Evolutionary conservation across 2,113 vertebrate genomes (phyloP).

Genomic region (Melanocharis versteri): DNA sequence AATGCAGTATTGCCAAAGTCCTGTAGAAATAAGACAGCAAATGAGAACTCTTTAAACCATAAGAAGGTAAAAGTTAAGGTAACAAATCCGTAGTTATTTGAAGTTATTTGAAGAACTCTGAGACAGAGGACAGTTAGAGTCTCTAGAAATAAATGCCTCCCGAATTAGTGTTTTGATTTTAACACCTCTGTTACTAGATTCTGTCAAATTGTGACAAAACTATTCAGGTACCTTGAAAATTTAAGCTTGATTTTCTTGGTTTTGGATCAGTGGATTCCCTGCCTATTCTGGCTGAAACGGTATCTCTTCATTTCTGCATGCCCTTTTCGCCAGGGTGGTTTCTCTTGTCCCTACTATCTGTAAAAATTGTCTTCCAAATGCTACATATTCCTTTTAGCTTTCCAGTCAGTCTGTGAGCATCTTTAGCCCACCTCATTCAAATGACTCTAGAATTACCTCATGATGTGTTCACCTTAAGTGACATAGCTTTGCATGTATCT

Average conservation of each 20-base stretch:
- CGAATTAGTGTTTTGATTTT: neutral
- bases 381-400: neutral
- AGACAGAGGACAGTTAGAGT: neutral
- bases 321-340: rapidly evolving
- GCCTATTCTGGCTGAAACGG: neutral
- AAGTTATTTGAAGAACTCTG: neutral
- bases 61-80: neutral
- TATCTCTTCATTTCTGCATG: neutral
- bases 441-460: neutral
- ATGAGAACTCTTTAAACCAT: neutral
- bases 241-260: neutral
- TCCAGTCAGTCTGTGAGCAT: neutral
- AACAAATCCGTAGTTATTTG: neutral
- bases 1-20: neutral
- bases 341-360: neutral
- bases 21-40: neutral
- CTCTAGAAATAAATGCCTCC: neutral
- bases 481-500: neutral
- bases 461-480: neutral
- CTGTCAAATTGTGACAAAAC: neutral
- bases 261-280: neutral
- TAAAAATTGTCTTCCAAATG: neutral
- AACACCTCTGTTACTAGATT: neutral
- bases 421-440: neutral
- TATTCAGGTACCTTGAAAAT: neutral